Evolutionary conservation across 2,113 vertebrate species (phyloP), one percentile per base, ranked within the genome.

Genomic region (Varanus salvator): DNA sequence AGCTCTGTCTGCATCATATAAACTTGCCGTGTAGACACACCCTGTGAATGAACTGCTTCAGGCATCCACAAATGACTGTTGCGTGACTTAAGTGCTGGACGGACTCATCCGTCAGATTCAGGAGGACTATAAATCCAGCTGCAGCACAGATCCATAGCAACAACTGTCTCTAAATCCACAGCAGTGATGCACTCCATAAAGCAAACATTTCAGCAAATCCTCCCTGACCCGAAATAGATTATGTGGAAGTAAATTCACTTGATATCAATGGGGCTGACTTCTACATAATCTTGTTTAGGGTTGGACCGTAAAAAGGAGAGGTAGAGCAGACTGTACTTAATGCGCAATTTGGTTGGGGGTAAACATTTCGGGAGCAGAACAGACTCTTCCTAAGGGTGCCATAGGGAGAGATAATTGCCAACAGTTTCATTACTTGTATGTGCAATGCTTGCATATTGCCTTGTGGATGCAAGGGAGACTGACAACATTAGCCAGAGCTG

Each of bases 131-230:
- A 68, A 34, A 21, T n/a, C 57, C 38, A 84, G 17, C 31, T 57
- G 44, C 25, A 48, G 6, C 11, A 34, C 5, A 57, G 64, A 78
- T 74, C 31, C 29, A 31, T 38, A 84, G 72, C 57, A 89, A 54
- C 31, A 68, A 64, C 50, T 64, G 29, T 34, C 19, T 52, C 19
- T 15, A 52, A 12, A 21, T 87, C 64, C 9, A 25, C 7, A 38
- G 6, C 48, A 80, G 75, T 84, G 6, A 90, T 31, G 54, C n/a
- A 21, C 27, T 54, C 74, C 27, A 84, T 27, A 54, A 68, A 52
- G 72, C 29, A 89, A 89, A 76, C 57, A 69, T 69, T 85, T 76
- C 48, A 57, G 57, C 82, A 89, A 78, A 78, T 89, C 48, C 31
- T 66, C 60, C 8, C 9, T 52, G 44, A 85, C 82, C 64, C 12